A percentile compares a stretch with the other conserved stretches of the same genome.
Conservation (phyloP, 2,113 vertebrate species). For the Epinephelus cyanopodus region DNA sequence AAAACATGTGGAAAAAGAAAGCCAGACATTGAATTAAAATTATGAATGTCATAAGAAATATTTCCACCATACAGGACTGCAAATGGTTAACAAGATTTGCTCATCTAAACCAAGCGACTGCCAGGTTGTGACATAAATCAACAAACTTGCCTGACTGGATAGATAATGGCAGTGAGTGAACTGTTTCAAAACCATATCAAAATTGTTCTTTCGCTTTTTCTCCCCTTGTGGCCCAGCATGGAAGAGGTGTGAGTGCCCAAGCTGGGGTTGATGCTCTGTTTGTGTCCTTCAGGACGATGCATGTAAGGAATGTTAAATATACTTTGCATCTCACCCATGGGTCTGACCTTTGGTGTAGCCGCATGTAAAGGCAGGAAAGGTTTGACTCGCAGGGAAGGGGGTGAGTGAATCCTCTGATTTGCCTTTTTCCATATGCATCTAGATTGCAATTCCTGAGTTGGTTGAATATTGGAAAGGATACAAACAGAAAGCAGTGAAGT, state of each 20-base stretch:
- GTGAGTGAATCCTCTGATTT: neutral
- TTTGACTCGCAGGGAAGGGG: neutral
- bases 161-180: neutral
- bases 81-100: neutral
- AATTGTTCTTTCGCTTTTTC: neutral
- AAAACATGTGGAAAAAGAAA: neutral
- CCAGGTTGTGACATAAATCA: neutral
- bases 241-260: neutral
- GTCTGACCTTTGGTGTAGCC: neutral
- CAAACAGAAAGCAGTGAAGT: neutral
- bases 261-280: neutral
- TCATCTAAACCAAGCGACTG: neutral
- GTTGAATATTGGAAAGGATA: neutral
- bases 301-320: constrained; percentile 16
- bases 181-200: neutral
- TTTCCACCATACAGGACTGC: neutral
- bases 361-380: neutral
- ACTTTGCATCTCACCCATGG: neutral
- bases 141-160: neutral
- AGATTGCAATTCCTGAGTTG: neutral
- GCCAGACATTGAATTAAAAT: neutral
- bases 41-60: neutral
- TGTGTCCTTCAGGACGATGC: neutral
- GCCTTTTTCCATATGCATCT: neutral
- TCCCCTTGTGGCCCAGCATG: neutral